phyloP scores from a whole-genome alignment of 2,888 invertebrate genomes.

The Cotesia congregata region DNA sequence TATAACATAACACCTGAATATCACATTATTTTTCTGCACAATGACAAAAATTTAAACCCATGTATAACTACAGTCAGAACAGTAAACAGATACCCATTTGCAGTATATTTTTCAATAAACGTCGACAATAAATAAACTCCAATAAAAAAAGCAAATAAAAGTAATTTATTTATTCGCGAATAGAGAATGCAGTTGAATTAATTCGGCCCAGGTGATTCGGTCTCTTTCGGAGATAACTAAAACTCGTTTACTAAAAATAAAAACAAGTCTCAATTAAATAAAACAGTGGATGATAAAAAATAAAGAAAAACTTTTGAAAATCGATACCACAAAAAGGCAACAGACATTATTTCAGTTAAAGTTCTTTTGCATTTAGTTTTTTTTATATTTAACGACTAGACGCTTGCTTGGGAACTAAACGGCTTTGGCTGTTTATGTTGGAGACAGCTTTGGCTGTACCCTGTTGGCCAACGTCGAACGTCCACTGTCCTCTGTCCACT shows the following conservation, averaged over 20 bases:
- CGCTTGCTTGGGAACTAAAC: neutral
- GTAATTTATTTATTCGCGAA: slow-evolving; percentile 16
- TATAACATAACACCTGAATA: no score
- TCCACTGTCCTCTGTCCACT: no score
- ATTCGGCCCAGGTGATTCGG: slow-evolving; percentile 9
- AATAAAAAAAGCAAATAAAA: neutral
- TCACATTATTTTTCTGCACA: no score
- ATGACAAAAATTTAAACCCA: no score
- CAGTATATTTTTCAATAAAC: no score
- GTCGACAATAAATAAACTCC: no score
- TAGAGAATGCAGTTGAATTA: slow-evolving; percentile 48
- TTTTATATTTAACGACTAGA: slow-evolving; percentile 21
- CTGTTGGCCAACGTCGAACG: no score
- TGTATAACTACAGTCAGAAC: no score
- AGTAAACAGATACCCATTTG: no score
- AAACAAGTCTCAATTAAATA: slow-evolving; percentile 64
- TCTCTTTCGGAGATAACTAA: slow-evolving; percentile 60
- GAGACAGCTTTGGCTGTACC: slow-evolving; percentile 26
- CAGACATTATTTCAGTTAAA: slow-evolving; percentile 1
- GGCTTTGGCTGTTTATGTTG: neutral
- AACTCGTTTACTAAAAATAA: slow-evolving; percentile 62
- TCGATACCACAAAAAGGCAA: slow-evolving; percentile 17
- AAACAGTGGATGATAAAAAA: slow-evolving; percentile 49
- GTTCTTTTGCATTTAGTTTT: slow-evolving; percentile 18
- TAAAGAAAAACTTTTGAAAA: slow-evolving; percentile 22